Evolutionary conservation across 2,797 vertebrate genomes (phyloP).

Genomic region (Hapalemur alaotrensis): DNA sequence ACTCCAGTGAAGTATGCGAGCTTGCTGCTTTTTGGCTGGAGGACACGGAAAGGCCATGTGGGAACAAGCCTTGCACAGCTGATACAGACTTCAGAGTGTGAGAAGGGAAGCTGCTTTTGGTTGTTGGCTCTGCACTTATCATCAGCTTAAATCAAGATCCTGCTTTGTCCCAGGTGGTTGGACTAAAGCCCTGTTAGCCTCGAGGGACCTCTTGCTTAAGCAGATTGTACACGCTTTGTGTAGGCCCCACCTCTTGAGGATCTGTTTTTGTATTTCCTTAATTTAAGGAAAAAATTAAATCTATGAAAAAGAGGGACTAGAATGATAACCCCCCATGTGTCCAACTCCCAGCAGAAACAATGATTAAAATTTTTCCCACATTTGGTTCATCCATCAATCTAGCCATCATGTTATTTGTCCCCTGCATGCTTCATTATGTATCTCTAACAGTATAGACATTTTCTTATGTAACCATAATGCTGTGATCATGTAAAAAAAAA

Average conservation of each 20-base stretch:
- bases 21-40: conserved; percentile 65
- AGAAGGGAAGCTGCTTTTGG: conserved; percentile 56
- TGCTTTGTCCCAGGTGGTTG: conserved; percentile 74
- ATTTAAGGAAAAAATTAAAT: conserved; percentile 46
- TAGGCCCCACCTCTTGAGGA: conserved; percentile 3
- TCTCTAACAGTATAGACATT: not conserved
- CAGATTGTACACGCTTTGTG: conserved; percentile 41
- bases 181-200: conserved; percentile 52
- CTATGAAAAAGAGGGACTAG: not conserved
- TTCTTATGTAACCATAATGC: not conserved
- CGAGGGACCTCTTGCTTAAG: conserved; percentile 61
- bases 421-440: not conserved
- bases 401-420: not conserved
- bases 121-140: conserved; percentile 65
- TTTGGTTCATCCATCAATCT: not conserved
- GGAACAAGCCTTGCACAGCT: conserved; percentile 64
- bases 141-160: conserved; percentile 70
- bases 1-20: conserved; percentile 4
- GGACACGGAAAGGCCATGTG: conserved; percentile 38
- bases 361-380: not conserved
- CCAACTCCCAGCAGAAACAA: not conserved
- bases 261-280: conserved; percentile 64
- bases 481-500: not conserved
- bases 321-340: not conserved
- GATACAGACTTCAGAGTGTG: conserved; percentile 51